Percentiles rank a stretch among this genome's conserved stretches.
Conservation (phyloP, 1,140 invertebrate species). For the Diabrotica virgifera region DNA sequence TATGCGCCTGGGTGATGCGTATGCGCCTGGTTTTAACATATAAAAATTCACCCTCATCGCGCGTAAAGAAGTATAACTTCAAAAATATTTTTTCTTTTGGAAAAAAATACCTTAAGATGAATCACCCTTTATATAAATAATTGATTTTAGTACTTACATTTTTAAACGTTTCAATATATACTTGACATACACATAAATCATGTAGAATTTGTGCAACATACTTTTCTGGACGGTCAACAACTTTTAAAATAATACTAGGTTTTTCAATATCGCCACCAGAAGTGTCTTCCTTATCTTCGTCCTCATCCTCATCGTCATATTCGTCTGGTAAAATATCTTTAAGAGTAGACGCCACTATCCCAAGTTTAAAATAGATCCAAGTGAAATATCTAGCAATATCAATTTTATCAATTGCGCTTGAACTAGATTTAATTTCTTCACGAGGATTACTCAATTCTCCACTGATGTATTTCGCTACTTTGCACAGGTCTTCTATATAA, state of each 20-base stretch:
- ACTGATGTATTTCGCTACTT: slow-evolving; percentile 36
- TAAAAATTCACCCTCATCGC: too few species aligned
- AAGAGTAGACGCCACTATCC: slow-evolving; percentile 26
- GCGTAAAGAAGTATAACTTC: too few species aligned
- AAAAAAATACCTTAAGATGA: too few species aligned
- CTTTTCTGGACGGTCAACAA: slow-evolving; percentile 29
- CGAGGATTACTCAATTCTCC: slow-evolving; percentile 33
- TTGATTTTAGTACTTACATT: slow-evolving; percentile 33
- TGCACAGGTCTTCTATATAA: slow-evolving; percentile 17
- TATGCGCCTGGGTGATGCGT: too few species aligned
- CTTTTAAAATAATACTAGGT: slow-evolving; percentile 25
- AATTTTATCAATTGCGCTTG: slow-evolving; percentile 20
- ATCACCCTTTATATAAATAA: too few species aligned
- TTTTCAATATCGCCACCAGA: slow-evolving; percentile 13
- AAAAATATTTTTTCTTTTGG: too few species aligned
- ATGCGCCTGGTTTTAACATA: too few species aligned
- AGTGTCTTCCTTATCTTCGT: slow-evolving; percentile 16
- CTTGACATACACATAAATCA: slow-evolving; percentile 34
- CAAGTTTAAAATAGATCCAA: slow-evolving; percentile 33
- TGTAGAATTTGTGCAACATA: slow-evolving; percentile 40
- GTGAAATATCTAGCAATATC: slow-evolving; percentile 36
- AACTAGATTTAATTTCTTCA: slow-evolving; percentile 17
- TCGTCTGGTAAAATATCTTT: slow-evolving; percentile 20
- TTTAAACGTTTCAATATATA: slow-evolving; percentile 46
- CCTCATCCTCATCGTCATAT: slow-evolving; percentile 34